Base-by-base conservation (phyloP, 1,140 invertebrate genomes). In the Cotesia chilonis region DNA sequence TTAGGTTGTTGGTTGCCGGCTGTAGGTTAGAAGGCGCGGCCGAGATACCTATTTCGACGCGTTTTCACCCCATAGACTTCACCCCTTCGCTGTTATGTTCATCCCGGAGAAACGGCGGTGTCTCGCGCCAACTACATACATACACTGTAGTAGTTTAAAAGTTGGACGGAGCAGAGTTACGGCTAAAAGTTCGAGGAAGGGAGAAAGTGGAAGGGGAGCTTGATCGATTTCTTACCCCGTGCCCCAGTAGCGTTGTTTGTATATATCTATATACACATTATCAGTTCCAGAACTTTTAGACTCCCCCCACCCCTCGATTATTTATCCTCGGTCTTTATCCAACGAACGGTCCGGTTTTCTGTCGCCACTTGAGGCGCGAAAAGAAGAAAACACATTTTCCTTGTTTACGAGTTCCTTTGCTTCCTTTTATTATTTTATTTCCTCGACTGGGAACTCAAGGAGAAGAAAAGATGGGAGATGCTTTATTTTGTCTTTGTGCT, bases 141-240 rank as follows among this genome's bases (percentile, higher is more conserved):
- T 59, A 20, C 6, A 55, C 12, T 55, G 12, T 20, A 14, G 54
- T 55, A 14, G 54, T 47, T 47, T 47, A 47, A 28, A 47, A 47
- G 41, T 47, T 47, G 41, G 41, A 47, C 2, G 10, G 41, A 47
- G 73, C 52, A 55, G 57, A 71, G 59, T 70, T 69, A 35, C 63
- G 12, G 63, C 20, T n/a, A n/a, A 61, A 57, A 20, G 66, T 52
- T 69, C 12, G 74, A n/a, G 70, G 9, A n/a, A 41, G 38, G 36
- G 77, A 72, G 74, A 76, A 77, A 79, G 57, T 59, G 78, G 28
- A 28, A 28, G 28, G 81, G 82, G 78, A 75, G 84, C 85, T 85
- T 85, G 77, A 87, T 87, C 84, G 84, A 85, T 87, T 83, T 84
- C 83, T 85, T 84, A 83, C 80, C 78, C 82, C 77, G 82, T 85